A percentile compares a stretch with the other conserved stretches of the same genome.
phyloP scores from a whole-genome alignment of 1,140 invertebrate genomes.

The Bombus consobrinus region DNA sequence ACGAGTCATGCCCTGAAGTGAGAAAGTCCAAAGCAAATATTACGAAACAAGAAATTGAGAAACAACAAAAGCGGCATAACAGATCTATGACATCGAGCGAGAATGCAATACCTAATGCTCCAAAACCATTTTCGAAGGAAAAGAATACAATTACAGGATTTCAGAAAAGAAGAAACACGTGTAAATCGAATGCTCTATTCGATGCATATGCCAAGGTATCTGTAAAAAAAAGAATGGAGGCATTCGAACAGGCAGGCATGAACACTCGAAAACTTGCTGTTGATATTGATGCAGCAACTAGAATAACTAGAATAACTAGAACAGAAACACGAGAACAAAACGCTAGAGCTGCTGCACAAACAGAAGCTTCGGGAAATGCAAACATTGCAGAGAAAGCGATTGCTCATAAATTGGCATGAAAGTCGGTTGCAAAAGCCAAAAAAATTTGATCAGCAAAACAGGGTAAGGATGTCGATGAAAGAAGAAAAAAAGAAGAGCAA shows the following conservation, averaged over 20 bases:
- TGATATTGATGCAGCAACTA: too few relatives aligned
- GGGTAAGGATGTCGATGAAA: too few relatives aligned
- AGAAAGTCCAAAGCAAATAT: slow-evolving; percentile 43
- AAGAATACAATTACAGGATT: neutral
- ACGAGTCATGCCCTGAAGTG: slow-evolving; percentile 76
- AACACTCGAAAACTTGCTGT: neutral
- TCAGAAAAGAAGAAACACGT: slow-evolving; percentile 41
- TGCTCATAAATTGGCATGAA: too few relatives aligned
- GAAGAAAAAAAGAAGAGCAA: too few relatives aligned
- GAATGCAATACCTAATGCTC: slow-evolving; percentile 58
- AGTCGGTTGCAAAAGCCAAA: too few relatives aligned
- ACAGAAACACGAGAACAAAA: slow-evolving; percentile 75
- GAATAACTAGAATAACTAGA: too few relatives aligned
- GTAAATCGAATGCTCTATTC: slow-evolving; percentile 75
- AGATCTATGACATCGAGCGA: slow-evolving; percentile 59
- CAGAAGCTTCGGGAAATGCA: too few relatives aligned
- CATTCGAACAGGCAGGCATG: slow-evolving; percentile 83
- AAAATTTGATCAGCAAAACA: too few relatives aligned
- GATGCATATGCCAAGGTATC: slow-evolving; percentile 85
- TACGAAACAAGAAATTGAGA: slow-evolving; percentile 42
- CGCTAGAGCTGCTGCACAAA: too few relatives aligned
- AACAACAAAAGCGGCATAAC: neutral
- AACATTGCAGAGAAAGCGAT: too few relatives aligned
- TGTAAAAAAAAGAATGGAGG: slow-evolving; percentile 85
- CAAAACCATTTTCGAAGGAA: slow-evolving; percentile 15